Percentiles rank a stretch among this genome's conserved stretches.
Evolutionary conservation across 2,888 invertebrate genomes (phyloP).

Genomic region (Thereva nobilitata): DNA sequence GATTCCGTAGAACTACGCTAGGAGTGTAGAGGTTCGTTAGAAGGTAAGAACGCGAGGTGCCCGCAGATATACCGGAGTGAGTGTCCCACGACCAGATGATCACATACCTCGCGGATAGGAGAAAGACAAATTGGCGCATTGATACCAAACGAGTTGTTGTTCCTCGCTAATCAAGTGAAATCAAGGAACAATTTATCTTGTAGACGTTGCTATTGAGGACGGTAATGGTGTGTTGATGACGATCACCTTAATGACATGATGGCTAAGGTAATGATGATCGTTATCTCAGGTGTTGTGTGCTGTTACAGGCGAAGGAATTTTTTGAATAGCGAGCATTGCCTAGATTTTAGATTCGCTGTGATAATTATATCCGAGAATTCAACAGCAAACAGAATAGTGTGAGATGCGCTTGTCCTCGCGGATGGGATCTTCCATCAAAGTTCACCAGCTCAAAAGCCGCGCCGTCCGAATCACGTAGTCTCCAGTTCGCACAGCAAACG

Average conservation of each 20-base stretch:
- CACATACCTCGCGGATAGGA: constrained; percentile 32
- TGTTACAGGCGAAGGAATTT: constrained; percentile 8
- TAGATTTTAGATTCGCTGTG: constrained; percentile 11
- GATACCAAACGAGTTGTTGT: constrained; percentile 31
- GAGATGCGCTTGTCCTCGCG: too few relatives aligned
- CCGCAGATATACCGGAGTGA: background rate
- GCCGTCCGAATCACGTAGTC: too few relatives aligned
- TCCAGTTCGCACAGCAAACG: too few relatives aligned
- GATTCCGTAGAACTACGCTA: too few relatives aligned
- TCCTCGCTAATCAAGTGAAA: constrained; percentile 40
- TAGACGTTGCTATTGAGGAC: constrained; percentile 25
- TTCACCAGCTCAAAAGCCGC: too few relatives aligned
- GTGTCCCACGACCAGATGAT: constrained; percentile 29
- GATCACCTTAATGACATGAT: constrained; percentile 39
- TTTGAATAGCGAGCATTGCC: constrained; percentile 17
- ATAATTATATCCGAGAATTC: constrained; percentile 10
- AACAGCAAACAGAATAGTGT: too few relatives aligned
- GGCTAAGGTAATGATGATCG: constrained; percentile 37
- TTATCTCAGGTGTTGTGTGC: constrained; percentile 36
- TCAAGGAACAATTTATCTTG: constrained; percentile 40
- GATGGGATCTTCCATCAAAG: too few relatives aligned
- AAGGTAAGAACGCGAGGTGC: background rate
- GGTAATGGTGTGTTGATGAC: constrained; percentile 29
- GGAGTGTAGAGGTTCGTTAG: too few relatives aligned
- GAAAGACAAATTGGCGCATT: constrained; percentile 39